Evolutionary conservation across 2,113 vertebrate genomes (phyloP).

Genomic region (Nycticorax nycticorax): DNA sequence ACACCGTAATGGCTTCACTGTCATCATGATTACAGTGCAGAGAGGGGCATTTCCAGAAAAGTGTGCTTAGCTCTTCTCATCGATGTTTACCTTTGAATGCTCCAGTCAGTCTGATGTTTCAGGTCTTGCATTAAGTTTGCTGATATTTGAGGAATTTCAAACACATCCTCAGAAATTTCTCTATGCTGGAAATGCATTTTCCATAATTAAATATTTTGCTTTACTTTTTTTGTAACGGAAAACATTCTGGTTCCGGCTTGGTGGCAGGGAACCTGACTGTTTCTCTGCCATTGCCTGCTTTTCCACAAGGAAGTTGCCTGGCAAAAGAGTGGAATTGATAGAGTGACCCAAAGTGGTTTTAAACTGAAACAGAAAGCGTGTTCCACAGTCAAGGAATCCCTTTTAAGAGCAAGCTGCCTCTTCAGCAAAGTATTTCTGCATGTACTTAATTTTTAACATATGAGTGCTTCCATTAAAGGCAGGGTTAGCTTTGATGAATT

Average conservation of each 20-base stretch:
- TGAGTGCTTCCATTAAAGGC: neutral
- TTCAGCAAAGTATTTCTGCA: neutral
- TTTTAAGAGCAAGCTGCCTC: neutral
- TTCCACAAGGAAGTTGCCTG: neutral
- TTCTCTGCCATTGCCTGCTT: neutral
- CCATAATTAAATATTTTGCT: neutral
- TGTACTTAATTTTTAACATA: neutral
- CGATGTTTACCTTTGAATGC: neutral
- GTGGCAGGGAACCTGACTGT: neutral
- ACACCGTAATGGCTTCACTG: fast-evolving
- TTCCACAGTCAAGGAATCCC: neutral
- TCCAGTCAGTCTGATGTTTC: neutral
- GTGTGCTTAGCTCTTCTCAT: neutral
- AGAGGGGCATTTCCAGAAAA: neutral
- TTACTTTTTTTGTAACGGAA: neutral
- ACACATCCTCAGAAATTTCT: neutral
- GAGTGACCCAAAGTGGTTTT: neutral
- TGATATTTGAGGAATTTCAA: neutral
- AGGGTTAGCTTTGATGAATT: neutral
- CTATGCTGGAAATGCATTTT: neutral
- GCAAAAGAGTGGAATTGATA: neutral
- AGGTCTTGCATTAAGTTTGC: neutral
- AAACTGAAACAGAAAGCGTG: neutral
- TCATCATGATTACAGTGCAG: fast-evolving
- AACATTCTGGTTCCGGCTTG: neutral